Base-by-base conservation (phyloP, 1,140 invertebrate genomes). In the Mylabris phalerata region DNA sequence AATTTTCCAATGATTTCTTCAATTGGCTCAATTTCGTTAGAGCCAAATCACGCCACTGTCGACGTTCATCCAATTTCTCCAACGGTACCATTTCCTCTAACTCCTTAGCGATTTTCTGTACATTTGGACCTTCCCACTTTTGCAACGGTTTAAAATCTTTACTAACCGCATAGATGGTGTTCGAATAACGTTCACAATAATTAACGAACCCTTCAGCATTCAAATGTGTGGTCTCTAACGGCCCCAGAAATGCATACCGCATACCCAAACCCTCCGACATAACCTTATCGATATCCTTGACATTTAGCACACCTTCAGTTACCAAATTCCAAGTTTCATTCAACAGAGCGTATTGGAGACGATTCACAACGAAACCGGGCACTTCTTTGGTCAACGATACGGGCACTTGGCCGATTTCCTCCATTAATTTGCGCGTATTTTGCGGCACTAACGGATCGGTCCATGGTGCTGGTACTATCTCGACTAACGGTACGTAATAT, bases 231-330 rank as follows among this genome's bases (percentile, higher is more conserved):
- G 93, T 95, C 79, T 98, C 93, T 49, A 98, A 79, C 1, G 93
- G 87, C 24, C 96, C 96, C 13, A 97, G 78, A 73, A 98, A 98
- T 3, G 94, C 94, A 72, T 98, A 98, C 55, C 95, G 81, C 81
- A 91, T 90, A 11, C 94, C 95, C 9, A 98, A 79, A 13, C 96
- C 96, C 75, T 96, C 89, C 10, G 86, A 91, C 83, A 98, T 97
- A 0, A 98, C 91, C 65, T 85, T 89, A 64, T 98, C 95, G 25
- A 97, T 82, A 71, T 98, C 95, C 65, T 88, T 84, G 0, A 92
- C 93, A 70, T 84, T 83, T 19, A 98, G 75, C 7, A 97, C 78
- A 32, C 87, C 89, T 57, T 88, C 87, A n/a, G 84, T 79, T 0
- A 97, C 89, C 51, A 98, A 77, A 66, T 89, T 83, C 88, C 89